These are phyloP conservation scores for Leptogaster cylindrica DNA, from an alignment of 2,888 invertebrate genomes.

Conservation along the genomic window DNA sequence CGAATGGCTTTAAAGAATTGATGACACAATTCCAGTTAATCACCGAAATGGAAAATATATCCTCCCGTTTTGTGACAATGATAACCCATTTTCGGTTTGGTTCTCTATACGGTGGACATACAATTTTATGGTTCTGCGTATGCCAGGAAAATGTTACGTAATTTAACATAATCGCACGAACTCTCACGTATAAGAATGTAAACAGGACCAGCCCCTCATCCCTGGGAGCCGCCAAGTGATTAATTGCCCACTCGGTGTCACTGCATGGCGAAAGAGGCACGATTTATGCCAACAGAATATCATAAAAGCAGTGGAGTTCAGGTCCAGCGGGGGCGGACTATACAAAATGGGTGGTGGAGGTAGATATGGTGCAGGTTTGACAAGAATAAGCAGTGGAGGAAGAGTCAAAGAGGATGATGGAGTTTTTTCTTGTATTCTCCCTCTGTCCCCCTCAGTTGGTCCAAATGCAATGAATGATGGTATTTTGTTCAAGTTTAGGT, in stretches of 20 bases:
- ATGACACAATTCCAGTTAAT: background rate
- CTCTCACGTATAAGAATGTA: slow-evolving; percentile 3
- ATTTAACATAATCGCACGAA: background rate
- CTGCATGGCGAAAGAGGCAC: slow-evolving; percentile 3
- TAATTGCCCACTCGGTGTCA: slow-evolving; percentile 7
- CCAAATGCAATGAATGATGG: too few species aligned
- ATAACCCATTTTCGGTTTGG: background rate
- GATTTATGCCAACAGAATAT: slow-evolving; percentile 6
- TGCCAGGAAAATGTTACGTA: slow-evolving; percentile 1
- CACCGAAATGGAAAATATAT: background rate
- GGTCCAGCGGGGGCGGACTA: too few species aligned
- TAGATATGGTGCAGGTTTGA: too few species aligned
- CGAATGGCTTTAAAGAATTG: too few species aligned
- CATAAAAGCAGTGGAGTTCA: too few species aligned
- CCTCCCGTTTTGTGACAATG: background rate
- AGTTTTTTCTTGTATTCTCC: too few species aligned
- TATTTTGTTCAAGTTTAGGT: too few species aligned
- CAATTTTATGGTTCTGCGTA: too few species aligned
- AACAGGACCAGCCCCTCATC: background rate
- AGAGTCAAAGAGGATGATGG: too few species aligned
- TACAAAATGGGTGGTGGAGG: too few species aligned
- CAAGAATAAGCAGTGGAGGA: too few species aligned
- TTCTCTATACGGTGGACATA: background rate
- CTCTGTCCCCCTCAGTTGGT: too few species aligned
- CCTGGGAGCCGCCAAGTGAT: background rate